These are phyloP conservation scores for Apis laboriosa DNA, from an alignment of 1,140 invertebrate species.

Conservation along the genomic window DNA sequence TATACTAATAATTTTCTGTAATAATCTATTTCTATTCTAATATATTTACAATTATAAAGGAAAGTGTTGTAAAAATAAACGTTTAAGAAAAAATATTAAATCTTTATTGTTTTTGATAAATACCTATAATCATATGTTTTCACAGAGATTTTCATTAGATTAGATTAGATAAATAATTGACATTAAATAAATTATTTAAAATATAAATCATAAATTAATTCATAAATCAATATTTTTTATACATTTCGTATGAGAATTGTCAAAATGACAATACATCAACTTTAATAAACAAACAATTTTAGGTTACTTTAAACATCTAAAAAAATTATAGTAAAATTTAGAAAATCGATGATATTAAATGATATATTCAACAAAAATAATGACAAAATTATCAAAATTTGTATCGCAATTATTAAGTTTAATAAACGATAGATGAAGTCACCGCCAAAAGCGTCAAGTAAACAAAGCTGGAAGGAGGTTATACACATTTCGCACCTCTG, in stretches of 20 bases:
- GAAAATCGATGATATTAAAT: not conserved
- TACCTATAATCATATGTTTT: not conserved
- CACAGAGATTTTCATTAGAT: not conserved
- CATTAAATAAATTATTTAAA: not conserved
- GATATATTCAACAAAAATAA: conserved; percentile 1
- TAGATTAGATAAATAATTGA: not conserved
- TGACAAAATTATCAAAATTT: not conserved
- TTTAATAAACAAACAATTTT: conserved; percentile 48
- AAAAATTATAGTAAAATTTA: conserved; percentile 12
- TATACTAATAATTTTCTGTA: not conserved
- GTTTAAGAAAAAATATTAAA: conserved; percentile 17
- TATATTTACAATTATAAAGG: not conserved
- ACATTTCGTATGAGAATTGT: conserved; percentile 21
- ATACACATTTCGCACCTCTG: conserved; percentile 81
- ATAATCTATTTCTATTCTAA: too few relatives aligned
- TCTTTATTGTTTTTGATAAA: not conserved
- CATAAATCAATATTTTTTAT: not conserved
- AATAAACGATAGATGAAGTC: conserved; percentile 45
- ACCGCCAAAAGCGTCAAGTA: conserved; percentile 61
- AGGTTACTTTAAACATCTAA: conserved; percentile 43
- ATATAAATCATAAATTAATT: not conserved
- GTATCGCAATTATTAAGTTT: conserved; percentile 21
- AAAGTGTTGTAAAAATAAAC: not conserved
- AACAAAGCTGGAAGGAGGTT: conserved; percentile 74
- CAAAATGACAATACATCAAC: conserved; percentile 29